Conservation (phyloP, 2,888 invertebrate species). For the Caenorhabditis zanzibari region DNA sequence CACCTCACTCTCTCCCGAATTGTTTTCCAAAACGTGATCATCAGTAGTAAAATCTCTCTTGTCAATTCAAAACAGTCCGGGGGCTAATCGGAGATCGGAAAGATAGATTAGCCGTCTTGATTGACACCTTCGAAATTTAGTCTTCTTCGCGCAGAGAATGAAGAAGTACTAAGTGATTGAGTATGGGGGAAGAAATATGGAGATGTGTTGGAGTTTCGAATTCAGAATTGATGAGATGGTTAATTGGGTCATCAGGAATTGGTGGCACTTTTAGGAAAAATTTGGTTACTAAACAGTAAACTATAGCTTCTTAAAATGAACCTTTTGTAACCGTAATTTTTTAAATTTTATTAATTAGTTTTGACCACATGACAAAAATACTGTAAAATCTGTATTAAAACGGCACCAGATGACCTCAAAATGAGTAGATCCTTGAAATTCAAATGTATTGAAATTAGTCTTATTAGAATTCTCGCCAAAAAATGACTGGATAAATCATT, state of each 20-base stretch:
- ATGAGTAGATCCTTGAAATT: too few relatives aligned
- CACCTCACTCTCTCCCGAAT: not conserved
- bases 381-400: too few relatives aligned
- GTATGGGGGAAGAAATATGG: conserved; percentile 29
- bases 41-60: not conserved
- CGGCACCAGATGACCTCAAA: too few relatives aligned
- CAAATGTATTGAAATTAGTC: too few relatives aligned
- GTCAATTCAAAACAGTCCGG: conserved; percentile 12
- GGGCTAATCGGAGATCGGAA: conserved; percentile 12
- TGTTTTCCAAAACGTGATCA: not conserved
- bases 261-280: not conserved
- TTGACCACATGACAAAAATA: too few relatives aligned
- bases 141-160: not conserved
- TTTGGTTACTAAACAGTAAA: too few relatives aligned
- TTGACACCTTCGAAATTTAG: conserved; percentile 53
- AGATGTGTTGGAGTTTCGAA: conserved; percentile 6
- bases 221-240: conserved; percentile 9
- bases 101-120: conserved; percentile 55
- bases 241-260: conserved; percentile 40
- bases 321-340: too few relatives aligned
- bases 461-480: too few relatives aligned
- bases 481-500: too few relatives aligned
- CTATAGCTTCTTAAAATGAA: too few relatives aligned
- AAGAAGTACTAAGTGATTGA: conserved; percentile 24
- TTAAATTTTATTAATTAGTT: too few relatives aligned